phyloP scores from a whole-genome alignment of 2,113 vertebrate genomes.

The Nerophis lumbriciformis region DNA sequence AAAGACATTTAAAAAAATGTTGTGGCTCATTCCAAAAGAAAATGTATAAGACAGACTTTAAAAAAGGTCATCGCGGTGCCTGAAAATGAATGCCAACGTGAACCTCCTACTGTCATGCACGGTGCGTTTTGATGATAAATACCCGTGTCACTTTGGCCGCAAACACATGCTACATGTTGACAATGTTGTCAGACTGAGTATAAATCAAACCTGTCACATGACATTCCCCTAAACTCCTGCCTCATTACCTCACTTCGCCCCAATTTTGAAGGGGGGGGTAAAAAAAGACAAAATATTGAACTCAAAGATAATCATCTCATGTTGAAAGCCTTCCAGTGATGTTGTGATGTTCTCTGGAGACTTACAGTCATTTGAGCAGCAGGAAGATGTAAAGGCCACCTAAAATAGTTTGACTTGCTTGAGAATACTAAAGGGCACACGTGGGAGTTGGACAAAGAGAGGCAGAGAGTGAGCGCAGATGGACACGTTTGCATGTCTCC shows the following conservation, averaged over 20 bases:
- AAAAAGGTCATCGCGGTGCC: constrained; percentile 1
- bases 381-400: constrained; percentile 36
- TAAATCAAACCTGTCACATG: constrained; percentile 27
- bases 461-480: constrained; percentile 27
- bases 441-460: constrained; percentile 38
- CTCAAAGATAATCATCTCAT: constrained; percentile 17
- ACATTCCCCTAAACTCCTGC: not conserved
- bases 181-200: constrained; percentile 34
- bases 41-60: not conserved
- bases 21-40: not conserved
- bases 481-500: constrained; percentile 30
- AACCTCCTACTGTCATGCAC: constrained; percentile 6
- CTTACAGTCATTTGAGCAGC: constrained; percentile 8
- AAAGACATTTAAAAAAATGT: not conserved
- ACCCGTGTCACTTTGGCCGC: constrained; percentile 20
- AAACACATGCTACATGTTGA: constrained; percentile 30
- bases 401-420: constrained; percentile 46
- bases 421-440: constrained; percentile 44
- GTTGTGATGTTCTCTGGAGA: constrained; percentile 23
- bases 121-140: constrained; percentile 15
- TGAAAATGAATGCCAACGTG: constrained; percentile 3
- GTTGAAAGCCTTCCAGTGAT: constrained; percentile 29
- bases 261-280: constrained; percentile 1
- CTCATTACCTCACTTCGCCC: constrained; percentile 4
- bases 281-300: constrained; percentile 9